A percentile compares a stretch with the other conserved stretches of the same genome.
Evolutionary conservation across 2,113 vertebrate species (phyloP).

Genomic region (Hepsetus odoe): DNA sequence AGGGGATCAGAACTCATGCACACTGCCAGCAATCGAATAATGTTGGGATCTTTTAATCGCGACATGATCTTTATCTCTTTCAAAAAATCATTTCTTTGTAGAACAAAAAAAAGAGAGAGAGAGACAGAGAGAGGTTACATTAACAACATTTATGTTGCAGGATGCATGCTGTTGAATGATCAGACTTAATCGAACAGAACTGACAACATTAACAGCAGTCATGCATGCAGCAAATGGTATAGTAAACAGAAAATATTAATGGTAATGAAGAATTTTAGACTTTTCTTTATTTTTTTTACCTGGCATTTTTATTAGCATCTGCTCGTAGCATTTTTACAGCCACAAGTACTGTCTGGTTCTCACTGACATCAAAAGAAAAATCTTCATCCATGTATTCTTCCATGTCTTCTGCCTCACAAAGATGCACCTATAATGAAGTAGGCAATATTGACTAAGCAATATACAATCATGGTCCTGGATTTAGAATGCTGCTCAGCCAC

Average conservation of each 20-base stretch:
- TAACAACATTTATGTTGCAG: background rate
- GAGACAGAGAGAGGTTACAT: background rate
- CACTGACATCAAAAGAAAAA: constrained; percentile 80
- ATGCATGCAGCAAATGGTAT: background rate
- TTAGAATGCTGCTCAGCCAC: background rate
- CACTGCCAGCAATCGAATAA: constrained; percentile 92
- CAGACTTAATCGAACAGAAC: background rate
- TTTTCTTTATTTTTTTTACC: constrained; percentile 70
- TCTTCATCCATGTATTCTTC: constrained; percentile 91
- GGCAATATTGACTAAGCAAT: constrained; percentile 2
- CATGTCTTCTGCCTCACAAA: constrained; percentile 95
- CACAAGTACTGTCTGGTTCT: constrained; percentile 81
- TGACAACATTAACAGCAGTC: background rate
- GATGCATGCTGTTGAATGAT: background rate
- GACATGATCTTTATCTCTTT: constrained; percentile 99
- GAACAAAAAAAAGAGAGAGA: background rate
- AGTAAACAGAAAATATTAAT: background rate
- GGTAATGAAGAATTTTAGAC: background rate
- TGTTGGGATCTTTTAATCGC: constrained; percentile 95
- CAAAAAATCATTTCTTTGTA: constrained; percentile 92
- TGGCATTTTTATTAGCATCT: constrained; percentile 97
- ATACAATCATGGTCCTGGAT: background rate
- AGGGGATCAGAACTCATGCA: constrained; percentile 91
- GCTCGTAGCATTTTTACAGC: constrained; percentile 98
- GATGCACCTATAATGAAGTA: constrained; percentile 82